These are phyloP conservation scores for Phrynocephalus versicolor DNA, from an alignment of 2,113 vertebrate genomes.

Conservation along the genomic window DNA sequence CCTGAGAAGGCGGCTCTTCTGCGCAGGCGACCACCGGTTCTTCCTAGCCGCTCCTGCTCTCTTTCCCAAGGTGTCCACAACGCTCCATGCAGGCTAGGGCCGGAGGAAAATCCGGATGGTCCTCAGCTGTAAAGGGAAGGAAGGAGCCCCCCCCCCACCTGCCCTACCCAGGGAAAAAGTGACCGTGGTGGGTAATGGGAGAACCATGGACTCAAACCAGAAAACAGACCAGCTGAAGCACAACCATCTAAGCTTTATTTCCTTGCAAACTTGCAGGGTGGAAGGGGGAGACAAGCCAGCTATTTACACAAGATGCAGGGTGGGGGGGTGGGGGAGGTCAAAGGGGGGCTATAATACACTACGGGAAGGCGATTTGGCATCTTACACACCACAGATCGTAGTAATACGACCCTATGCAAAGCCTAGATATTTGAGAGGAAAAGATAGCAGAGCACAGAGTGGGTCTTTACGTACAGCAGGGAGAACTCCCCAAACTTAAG, in stretches of 20 bases:
- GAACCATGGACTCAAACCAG: too few relatives aligned
- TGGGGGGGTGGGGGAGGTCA: not conserved
- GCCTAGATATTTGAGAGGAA: not conserved
- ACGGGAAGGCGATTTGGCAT: not conserved
- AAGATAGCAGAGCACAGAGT: not conserved
- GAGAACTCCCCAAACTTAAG: not conserved
- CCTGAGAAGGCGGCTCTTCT: too few relatives aligned
- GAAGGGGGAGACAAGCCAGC: not conserved
- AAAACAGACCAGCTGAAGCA: not conserved
- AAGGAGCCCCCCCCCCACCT: too few relatives aligned
- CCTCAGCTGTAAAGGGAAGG: too few relatives aligned
- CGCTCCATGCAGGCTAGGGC: too few relatives aligned
- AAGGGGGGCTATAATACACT: not conserved
- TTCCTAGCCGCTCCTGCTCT: too few relatives aligned
- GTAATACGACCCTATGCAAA: not conserved
- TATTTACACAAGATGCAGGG: slow-evolving; percentile 11
- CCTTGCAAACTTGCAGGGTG: slow-evolving; percentile 20
- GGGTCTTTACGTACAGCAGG: not conserved
- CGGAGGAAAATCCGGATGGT: too few relatives aligned
- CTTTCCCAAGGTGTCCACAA: too few relatives aligned
- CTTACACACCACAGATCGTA: not conserved
- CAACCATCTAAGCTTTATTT: slow-evolving; percentile 35
- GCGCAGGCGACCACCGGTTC: too few relatives aligned
- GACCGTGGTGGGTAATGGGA: too few relatives aligned
- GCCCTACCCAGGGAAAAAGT: not conserved